Evolutionary conservation across 2,797 vertebrate genomes (phyloP).

Genomic region (Onychomys arenicola): DNA sequence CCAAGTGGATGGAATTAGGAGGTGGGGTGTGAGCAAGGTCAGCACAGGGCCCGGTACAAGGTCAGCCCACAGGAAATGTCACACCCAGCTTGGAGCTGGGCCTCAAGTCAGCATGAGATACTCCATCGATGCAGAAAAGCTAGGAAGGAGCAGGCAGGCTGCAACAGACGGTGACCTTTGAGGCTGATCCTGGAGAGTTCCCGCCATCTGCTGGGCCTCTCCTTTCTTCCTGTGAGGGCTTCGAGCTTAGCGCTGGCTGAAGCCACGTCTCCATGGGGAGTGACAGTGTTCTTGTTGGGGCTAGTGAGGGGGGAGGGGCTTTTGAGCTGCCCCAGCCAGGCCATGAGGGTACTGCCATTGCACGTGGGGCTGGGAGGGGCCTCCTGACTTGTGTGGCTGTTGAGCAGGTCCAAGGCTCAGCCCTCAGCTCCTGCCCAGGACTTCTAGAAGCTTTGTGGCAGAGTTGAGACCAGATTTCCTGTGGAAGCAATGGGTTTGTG

Average conservation of each 20-base stretch:
- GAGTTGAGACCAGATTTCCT: background rate
- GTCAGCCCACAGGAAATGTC: slow-evolving; percentile 79
- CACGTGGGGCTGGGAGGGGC: background rate
- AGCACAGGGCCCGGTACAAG: slow-evolving; percentile 63
- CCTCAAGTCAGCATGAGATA: slow-evolving; percentile 47
- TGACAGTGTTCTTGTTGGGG: background rate
- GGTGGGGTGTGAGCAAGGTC: background rate
- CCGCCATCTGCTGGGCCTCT: slow-evolving; percentile 74
- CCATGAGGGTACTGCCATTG: too few relatives aligned
- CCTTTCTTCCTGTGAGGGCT: background rate
- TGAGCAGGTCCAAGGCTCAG: background rate
- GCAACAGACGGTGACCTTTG: slow-evolving; percentile 83
- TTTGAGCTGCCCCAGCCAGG: background rate
- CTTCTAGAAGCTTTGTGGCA: background rate
- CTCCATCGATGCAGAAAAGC: slow-evolving; percentile 39
- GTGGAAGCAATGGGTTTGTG: background rate
- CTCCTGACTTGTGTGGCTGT: background rate
- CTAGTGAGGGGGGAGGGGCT: background rate
- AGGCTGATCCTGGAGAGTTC: slow-evolving; percentile 66
- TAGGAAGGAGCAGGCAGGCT: slow-evolving; percentile 49
- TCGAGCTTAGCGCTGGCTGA: background rate
- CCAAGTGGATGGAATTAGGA: background rate
- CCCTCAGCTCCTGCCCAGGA: background rate
- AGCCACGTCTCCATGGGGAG: background rate
- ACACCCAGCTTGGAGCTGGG: slow-evolving; percentile 66